Percentiles rank a stretch among this genome's conserved stretches.
phyloP scores from a whole-genome alignment of 2,797 vertebrate genomes.

The Helicolenus hilgendorfi region DNA sequence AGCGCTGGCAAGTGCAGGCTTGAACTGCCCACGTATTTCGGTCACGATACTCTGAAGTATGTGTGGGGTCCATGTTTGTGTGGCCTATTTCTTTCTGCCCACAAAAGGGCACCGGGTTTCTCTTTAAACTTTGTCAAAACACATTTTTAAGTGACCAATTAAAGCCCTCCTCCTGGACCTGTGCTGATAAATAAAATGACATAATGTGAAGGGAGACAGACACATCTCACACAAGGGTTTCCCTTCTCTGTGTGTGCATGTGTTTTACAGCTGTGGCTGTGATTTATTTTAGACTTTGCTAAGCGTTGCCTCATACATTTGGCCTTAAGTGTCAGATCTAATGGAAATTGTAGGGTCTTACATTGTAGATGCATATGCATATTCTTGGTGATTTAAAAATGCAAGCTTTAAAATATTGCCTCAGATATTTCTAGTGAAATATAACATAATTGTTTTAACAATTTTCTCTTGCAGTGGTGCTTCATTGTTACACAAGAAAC shows the following conservation, averaged over 20 bases:
- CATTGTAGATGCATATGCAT: background rate
- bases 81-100: slow-evolving; percentile 25
- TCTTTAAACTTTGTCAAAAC: slow-evolving; percentile 65
- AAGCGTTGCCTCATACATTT: background rate
- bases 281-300: background rate
- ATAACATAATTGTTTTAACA: background rate
- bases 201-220: background rate
- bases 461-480: background rate
- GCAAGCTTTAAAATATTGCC: background rate
- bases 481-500: background rate
- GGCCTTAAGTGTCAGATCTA: background rate
- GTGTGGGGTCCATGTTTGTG: slow-evolving; percentile 76
- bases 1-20: slow-evolving; percentile 80
- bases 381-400: background rate
- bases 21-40: slow-evolving; percentile 67
- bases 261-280: background rate
- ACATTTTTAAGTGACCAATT: slow-evolving; percentile 32
- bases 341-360: background rate
- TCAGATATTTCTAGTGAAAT: background rate
- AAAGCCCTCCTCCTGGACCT: slow-evolving; percentile 20
- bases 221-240: background rate
- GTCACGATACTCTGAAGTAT: slow-evolving; percentile 39
- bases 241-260: background rate
- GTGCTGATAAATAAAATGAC: slow-evolving; percentile 15
- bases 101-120: background rate